Percentiles rank a stretch among this genome's conserved stretches.
Evolutionary conservation across 1,140 invertebrate genomes (phyloP).

Genomic region (Drosophila miranda): DNA sequence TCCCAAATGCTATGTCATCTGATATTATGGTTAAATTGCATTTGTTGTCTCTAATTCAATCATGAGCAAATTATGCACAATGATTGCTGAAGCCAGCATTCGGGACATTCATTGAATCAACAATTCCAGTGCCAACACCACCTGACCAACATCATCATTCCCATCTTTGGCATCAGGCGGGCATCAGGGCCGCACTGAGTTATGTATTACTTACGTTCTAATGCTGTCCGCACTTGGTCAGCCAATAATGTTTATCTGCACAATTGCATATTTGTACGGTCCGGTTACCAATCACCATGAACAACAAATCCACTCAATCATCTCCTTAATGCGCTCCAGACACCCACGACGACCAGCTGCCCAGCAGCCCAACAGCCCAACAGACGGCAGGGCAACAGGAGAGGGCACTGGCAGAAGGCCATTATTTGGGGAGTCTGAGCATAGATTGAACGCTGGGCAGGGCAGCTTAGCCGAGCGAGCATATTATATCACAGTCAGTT

Average conservation of each 20-base stretch:
- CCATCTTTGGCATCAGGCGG: constrained; percentile 17
- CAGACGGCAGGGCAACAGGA: background rate
- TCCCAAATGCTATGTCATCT: background rate
- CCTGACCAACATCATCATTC: constrained; percentile 18
- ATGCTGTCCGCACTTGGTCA: constrained; percentile 61
- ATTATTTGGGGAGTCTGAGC: constrained; percentile 29
- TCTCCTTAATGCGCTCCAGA: constrained; percentile 65
- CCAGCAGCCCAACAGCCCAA: background rate
- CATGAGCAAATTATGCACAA: constrained; percentile 44
- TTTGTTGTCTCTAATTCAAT: constrained; percentile 37
- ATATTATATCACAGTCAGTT: constrained; percentile 7
- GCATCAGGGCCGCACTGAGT: constrained; percentile 18
- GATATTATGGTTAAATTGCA: constrained; percentile 7
- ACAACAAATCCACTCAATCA: constrained; percentile 77
- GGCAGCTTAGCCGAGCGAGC: constrained; percentile 8
- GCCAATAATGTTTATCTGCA: constrained; percentile 61
- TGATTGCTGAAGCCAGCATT: constrained; percentile 16
- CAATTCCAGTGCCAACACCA: constrained; percentile 23
- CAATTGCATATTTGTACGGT: constrained; percentile 65
- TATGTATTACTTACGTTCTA: constrained; percentile 53
- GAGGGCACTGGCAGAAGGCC: constrained; percentile 25
- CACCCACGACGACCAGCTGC: constrained; percentile 1
- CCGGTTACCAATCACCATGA: constrained; percentile 51
- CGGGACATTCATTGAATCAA: constrained; percentile 16
- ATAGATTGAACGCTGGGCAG: constrained; percentile 8